Percentiles rank a stretch among this genome's conserved stretches.
Evolutionary conservation across 2,797 vertebrate species (phyloP).

Genomic region (Macroramphosus scolopax): DNA sequence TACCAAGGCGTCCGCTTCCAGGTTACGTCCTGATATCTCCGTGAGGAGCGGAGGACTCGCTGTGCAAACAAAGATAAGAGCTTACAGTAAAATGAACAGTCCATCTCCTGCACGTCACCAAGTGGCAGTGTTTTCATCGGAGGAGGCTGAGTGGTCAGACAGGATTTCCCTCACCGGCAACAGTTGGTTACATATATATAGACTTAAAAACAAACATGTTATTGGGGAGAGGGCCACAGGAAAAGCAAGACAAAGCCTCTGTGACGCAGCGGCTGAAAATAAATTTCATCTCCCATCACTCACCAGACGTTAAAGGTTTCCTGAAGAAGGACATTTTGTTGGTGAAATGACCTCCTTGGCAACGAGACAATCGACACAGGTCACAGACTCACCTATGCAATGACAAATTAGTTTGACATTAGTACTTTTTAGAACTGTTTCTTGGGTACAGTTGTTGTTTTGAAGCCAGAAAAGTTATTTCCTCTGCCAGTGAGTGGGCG

Average conservation of each 20-base stretch:
- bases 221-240: slow-evolving; percentile 60
- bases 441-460: too few species aligned
- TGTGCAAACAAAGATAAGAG: slow-evolving; percentile 58
- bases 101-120: slow-evolving; percentile 52
- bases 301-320: slow-evolving; percentile 39
- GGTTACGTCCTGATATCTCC: slow-evolving; percentile 8
- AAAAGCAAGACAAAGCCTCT: slow-evolving; percentile 61
- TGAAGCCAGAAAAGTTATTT: too few species aligned
- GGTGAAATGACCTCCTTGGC: slow-evolving; percentile 20
- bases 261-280: slow-evolving; percentile 63
- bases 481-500: not conserved
- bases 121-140: slow-evolving; percentile 56
- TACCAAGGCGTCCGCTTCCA: slow-evolving; percentile 25
- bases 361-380: slow-evolving; percentile 1
- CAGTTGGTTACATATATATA: slow-evolving; percentile 66
- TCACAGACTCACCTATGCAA: not conserved
- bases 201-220: slow-evolving; percentile 72
- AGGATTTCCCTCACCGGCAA: slow-evolving; percentile 73
- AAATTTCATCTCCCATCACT: slow-evolving; percentile 56
- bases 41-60: slow-evolving; percentile 11
- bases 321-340: slow-evolving; percentile 42
- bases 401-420: too few species aligned
- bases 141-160: slow-evolving; percentile 54
- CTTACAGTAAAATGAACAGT: slow-evolving; percentile 44
- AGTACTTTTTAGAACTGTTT: too few species aligned